Evolutionary conservation across 2,888 invertebrate species (phyloP), one percentile per base, ranked within the genome.

Genomic region (Ryuthela nishihirai): DNA sequence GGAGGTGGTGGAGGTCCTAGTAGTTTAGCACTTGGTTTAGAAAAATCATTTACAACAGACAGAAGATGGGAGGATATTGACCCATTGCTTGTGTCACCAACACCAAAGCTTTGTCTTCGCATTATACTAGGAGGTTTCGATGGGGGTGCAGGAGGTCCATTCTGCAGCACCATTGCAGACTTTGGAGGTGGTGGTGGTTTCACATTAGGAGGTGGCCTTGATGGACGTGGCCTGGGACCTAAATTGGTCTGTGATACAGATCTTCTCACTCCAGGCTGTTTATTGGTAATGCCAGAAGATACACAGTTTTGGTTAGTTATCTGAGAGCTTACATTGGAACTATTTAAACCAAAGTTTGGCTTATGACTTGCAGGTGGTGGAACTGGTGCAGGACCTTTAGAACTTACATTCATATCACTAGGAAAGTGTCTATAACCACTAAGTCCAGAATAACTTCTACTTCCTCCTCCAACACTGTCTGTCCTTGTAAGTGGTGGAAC

Each of bases 301-400:
- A 4, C 17, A n/a, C n/a, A n/a, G n/a, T n/a, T n/a, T n/a, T n/a
- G n/a, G n/a, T n/a, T n/a, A n/a, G n/a, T n/a, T n/a, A n/a, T n/a
- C n/a, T n/a, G n/a, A n/a, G n/a, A n/a, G n/a, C 20, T 10, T 20
- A 10, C 21, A 20, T 18, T 20, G 21, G 10, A 39, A 6, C 17
- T 18, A 36, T 35, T 43, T 3, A 40, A 25, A 25, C 55, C 46
- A 32, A 64, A 60, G 29, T 80, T 80, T 50, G 84, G 83, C 70
- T 86, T 83, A 69, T 81, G 83, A 29, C 74, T 73, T 17, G 77
- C 74, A 44, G 84, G 82, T 52, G 87, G 87, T 21, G 87, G 87
- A 67, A 85, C 83, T 10, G 91, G 90, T 25, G 90, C 90, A 25
- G 89, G 88, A 39, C 87, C 88, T 68, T 88, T 80, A n/a, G n/a